Conservation (phyloP, 2,113 vertebrate species). For the Girardinichthys multiradiatus region DNA sequence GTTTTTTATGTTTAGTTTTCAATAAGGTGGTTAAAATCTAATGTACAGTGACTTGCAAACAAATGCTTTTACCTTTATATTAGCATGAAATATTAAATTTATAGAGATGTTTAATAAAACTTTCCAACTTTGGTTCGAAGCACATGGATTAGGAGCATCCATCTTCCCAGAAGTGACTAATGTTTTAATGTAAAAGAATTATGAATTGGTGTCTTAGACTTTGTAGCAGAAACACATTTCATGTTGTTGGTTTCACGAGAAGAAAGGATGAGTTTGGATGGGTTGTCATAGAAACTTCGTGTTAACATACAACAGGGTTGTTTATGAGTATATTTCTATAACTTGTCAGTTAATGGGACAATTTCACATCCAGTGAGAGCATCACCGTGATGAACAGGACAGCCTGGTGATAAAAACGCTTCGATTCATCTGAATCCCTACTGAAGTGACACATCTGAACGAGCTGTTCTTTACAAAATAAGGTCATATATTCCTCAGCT, state of each 20-base stretch:
- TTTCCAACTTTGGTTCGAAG: not conserved
- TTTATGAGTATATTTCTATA: constrained; percentile 3
- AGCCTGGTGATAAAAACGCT: constrained; percentile 46
- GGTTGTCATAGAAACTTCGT: constrained; percentile 11
- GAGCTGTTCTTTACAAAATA: constrained; percentile 36
- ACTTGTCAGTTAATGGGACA: not conserved
- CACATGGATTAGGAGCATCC: not conserved
- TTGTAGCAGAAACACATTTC: constrained; percentile 17
- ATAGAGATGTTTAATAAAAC: not conserved
- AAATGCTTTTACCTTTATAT: not conserved
- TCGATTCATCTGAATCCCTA: constrained; percentile 41
- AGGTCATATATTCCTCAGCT: constrained; percentile 46
- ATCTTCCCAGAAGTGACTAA: constrained; percentile 23
- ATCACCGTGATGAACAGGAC: constrained; percentile 3
- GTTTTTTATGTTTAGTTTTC: not conserved
- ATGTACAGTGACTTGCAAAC: too few relatives aligned
- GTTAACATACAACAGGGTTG: not conserved
- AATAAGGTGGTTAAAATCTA: not conserved
- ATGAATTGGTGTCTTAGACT: constrained; percentile 5
- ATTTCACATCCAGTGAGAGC: constrained; percentile 52
- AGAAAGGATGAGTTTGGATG: not conserved
- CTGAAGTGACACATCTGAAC: constrained; percentile 36
- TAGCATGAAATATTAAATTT: not conserved
- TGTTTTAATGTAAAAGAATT: constrained; percentile 29
- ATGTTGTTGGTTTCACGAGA: constrained; percentile 14